phyloP scores from a whole-genome alignment of 2,797 vertebrate species.

The Prionace glauca region DNA sequence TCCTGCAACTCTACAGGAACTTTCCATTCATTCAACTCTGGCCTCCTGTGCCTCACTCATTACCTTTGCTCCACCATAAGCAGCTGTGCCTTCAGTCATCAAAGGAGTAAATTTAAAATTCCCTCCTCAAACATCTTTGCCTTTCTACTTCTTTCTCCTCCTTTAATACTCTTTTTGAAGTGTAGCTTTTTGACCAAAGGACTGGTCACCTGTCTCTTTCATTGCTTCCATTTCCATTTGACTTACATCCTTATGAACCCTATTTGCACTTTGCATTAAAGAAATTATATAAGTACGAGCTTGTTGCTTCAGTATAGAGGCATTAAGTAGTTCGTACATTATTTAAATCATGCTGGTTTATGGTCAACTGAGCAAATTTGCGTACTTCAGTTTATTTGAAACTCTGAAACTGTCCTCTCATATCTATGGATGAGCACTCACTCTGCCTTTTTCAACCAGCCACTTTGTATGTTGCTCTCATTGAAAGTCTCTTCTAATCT shows the following conservation, averaged over 20 bases:
- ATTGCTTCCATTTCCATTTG: background rate
- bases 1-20: background rate
- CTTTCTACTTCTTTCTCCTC: background rate
- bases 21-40: background rate
- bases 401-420: background rate
- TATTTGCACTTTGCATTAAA: background rate
- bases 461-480: background rate
- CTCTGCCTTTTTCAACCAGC: background rate
- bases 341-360: background rate
- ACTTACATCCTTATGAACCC: background rate
- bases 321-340: background rate
- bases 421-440: background rate
- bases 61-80: background rate
- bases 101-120: background rate
- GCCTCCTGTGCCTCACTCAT: background rate
- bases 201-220: conserved; percentile 2
- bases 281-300: background rate
- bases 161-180: background rate
- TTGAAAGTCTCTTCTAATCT: background rate
- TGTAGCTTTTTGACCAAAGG: background rate
- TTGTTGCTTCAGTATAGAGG: background rate
- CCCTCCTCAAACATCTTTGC: background rate
- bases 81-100: background rate
- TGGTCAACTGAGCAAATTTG: background rate
- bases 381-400: background rate